These are phyloP conservation scores for Hemiscyllium ocellatum DNA, from an alignment of 2,113 vertebrate genomes.

Conservation along the genomic window DNA sequence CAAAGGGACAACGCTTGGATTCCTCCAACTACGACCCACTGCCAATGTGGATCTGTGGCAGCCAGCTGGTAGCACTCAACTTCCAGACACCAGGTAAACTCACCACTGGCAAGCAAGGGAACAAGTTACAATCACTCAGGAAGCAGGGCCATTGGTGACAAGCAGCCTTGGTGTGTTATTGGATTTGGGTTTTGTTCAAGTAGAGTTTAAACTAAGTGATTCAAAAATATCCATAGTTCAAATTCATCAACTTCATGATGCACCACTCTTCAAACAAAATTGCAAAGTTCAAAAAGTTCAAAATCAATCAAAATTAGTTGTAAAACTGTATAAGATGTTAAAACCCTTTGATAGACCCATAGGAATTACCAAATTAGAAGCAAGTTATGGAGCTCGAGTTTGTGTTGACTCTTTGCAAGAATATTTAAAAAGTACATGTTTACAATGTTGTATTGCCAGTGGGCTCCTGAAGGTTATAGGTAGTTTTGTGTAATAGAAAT, in stretches of 20 bases:
- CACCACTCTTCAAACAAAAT: background rate
- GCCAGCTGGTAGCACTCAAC: constrained; percentile 68
- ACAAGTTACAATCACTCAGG: background rate
- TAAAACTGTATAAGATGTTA: background rate
- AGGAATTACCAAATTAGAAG: background rate
- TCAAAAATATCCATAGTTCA: background rate
- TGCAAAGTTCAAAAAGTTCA: background rate
- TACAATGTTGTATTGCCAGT: background rate
- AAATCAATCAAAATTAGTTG: background rate
- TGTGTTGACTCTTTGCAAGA: background rate
- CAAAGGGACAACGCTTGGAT: constrained; percentile 67
- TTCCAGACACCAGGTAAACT: constrained; percentile 67
- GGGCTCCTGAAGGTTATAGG: background rate
- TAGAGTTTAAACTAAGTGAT: background rate
- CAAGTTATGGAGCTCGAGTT: background rate
- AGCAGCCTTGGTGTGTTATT: background rate
- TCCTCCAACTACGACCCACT: constrained; percentile 73
- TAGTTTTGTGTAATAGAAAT: background rate
- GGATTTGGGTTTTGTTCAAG: background rate
- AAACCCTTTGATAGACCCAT: background rate
- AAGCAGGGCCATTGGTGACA: background rate
- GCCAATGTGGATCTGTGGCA: constrained; percentile 69
- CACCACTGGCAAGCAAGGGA: background rate
- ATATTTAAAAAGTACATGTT: background rate
- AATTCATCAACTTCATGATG: background rate